These are phyloP conservation scores for Acronicta leporina DNA, from an alignment of 2,888 invertebrate genomes.

Conservation along the genomic window DNA sequence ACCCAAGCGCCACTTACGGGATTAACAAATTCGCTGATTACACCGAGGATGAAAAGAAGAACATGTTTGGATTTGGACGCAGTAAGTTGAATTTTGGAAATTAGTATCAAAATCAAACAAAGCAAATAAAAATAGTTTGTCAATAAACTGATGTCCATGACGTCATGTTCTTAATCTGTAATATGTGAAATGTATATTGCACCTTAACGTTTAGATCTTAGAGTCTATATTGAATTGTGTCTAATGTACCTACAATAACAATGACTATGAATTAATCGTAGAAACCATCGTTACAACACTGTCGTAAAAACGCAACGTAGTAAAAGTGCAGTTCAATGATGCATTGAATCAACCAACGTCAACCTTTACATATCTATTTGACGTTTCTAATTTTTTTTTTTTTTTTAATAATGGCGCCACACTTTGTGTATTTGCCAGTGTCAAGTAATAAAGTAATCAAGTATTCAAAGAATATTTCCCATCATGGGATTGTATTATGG, in stretches of 20 bases:
- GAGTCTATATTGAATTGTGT: slow-evolving; percentile 19
- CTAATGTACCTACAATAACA: slow-evolving; percentile 3
- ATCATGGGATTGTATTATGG: too few relatives aligned
- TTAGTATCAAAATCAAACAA: neutral
- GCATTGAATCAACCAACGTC: too few relatives aligned
- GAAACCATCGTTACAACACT: neutral
- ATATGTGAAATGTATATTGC: neutral
- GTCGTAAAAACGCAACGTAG: too few relatives aligned
- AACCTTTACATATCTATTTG: too few relatives aligned
- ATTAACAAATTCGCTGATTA: slow-evolving; percentile 70
- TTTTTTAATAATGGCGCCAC: too few relatives aligned
- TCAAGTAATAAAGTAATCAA: too few relatives aligned
- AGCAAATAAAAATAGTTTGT: too few relatives aligned
- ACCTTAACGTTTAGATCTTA: slow-evolving; percentile 2
- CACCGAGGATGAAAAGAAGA: slow-evolving; percentile 56
- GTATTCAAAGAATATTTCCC: too few relatives aligned
- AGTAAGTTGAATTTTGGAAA: slow-evolving; percentile 32
- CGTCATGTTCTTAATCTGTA: slow-evolving; percentile 9
- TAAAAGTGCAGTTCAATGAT: too few relatives aligned
- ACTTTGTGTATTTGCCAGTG: too few relatives aligned
- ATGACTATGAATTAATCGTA: slow-evolving; percentile 9
- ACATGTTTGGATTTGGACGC: slow-evolving; percentile 45
- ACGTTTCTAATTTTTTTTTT: too few relatives aligned
- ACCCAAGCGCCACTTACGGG: slow-evolving; percentile 52
- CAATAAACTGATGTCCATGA: slow-evolving; percentile 7